Base-by-base conservation (phyloP, 2,113 vertebrate species). In the Cranoglanis bouderius region DNA sequence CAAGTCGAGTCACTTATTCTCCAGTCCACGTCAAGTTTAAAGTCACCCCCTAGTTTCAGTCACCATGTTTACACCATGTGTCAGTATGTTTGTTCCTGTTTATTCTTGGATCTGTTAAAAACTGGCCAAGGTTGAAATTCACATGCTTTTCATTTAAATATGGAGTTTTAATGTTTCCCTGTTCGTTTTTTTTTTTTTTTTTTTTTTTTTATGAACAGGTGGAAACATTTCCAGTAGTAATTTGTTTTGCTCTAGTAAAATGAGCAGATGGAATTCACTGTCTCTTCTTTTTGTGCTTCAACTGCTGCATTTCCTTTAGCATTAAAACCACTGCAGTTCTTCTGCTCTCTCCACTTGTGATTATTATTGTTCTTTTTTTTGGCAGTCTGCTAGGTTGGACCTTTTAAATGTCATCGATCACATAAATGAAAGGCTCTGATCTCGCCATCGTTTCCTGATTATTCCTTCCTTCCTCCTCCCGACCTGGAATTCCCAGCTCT, bases 381-480 rank as follows among this genome's bases (percentile, higher is more conserved):
- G 18, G 3, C n/a, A 10, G n/a, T 53, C 78, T 24, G 18, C 53
- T 82, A 24, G 80, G 80, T 82, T 13, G 2, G 53, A 35, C 80
- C 13, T 82, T 38, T 82, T 57, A 81, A 53, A 81, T 67, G 43
- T 87, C 55, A 40, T 51, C 32, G 55, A 55, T 82, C 81, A 59
- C 29, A 2, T 59, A 59, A 87, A 40, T 74, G 21, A 24, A 35
- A 51, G 29, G 59, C 61, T 88, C 35, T 46, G 46, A 26, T 75
- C 67, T 38, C 81, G 29, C 82, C 18, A 40, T 85, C 87, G n/a
- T 90, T 81, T 90, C 74, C 67, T 80, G 86, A 87, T 77, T 38
- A 84, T 85, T 61, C 38, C 12, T 87, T 89, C 85, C 74, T 85
- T 89, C 88, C 61, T 82, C 53, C 10, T 61, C 21, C 24, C 57